Evolutionary conservation across 1,140 invertebrate genomes (phyloP), one percentile per base, ranked within the genome.

Genomic region (Pararge aegeria): DNA sequence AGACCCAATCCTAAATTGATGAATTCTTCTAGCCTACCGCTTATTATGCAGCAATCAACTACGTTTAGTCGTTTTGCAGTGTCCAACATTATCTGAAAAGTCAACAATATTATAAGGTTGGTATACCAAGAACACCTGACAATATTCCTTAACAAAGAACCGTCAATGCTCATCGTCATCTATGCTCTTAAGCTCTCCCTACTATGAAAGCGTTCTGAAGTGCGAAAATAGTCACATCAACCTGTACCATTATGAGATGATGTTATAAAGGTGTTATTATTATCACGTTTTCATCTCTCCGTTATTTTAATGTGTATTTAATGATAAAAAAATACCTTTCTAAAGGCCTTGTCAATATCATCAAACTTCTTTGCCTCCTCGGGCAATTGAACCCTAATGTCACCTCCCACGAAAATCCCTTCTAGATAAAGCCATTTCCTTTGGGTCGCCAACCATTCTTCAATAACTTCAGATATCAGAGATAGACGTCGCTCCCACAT

Each of bases 281-380:
- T n/a, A n/a, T n/a, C n/a, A n/a, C n/a, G n/a, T n/a, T n/a, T n/a
- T n/a, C n/a, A n/a, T n/a, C n/a, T n/a, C n/a, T n/a, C n/a, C n/a
- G n/a, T n/a, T n/a, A n/a, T n/a, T n/a, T n/a, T n/a, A n/a, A n/a
- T n/a, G n/a, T n/a, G n/a, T n/a, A n/a, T n/a, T n/a, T n/a, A n/a
- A n/a, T n/a, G n/a, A n/a, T n/a, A n/a, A n/a, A n/a, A n/a, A 13
- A 15, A 4, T 66, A 95, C 94, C 89, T 93, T 94, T 70, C 93
- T 93, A 85, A 95, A 98, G 1, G 91, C 79, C 76, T 93, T 94
- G 75, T 98, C 96, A 73, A 98, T 95, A 60, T 95, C 93, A 78
- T 97, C 96, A 90, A 98, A 98, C 80, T 96, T 96, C 72, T 93
- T 94, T 0, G 96, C 95, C 79, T 97, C 96, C 13, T 97, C 95